Percentiles rank a stretch among this genome's conserved stretches.
Conservation (phyloP, 2,797 vertebrate species). For the Nothura maculosa region DNA sequence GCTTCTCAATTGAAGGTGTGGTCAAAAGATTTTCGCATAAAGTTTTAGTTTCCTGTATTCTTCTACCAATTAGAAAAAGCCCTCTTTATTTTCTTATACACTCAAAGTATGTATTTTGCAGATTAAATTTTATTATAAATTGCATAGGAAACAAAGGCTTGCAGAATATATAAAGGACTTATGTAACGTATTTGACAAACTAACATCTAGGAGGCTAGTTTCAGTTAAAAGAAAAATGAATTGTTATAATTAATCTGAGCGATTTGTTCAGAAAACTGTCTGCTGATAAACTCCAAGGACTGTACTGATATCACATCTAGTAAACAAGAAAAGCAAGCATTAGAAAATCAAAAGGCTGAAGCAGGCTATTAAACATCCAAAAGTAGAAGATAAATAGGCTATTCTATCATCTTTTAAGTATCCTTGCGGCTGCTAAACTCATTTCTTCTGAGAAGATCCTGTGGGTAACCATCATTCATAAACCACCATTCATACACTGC, state of each 20-base stretch:
- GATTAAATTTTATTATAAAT: neutral
- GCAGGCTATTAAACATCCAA: neutral
- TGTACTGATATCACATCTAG: fast-evolving
- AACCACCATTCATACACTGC: neutral
- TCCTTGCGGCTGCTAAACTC: neutral
- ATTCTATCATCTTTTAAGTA: neutral
- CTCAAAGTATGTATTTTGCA: neutral
- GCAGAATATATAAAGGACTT: neutral
- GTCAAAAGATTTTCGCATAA: neutral
- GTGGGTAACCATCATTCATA: neutral
- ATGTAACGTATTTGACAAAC: neutral
- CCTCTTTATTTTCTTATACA: neutral
- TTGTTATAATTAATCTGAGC: neutral
- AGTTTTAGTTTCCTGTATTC: neutral
- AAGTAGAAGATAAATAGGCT: neutral
- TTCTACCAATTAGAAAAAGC: neutral
- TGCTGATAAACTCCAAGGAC: neutral
- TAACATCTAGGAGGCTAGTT: neutral
- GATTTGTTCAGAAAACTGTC: neutral
- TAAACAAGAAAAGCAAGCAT: neutral
- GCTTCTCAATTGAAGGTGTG: neutral
- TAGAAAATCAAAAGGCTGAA: neutral
- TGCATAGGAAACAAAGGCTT: neutral
- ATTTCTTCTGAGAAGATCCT: neutral
- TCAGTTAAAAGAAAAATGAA: neutral